A percentile compares a stretch with the other conserved stretches of the same genome.
These are phyloP conservation scores for Anarhynchus alexandrinus DNA, from an alignment of 2,113 vertebrate species.

Conservation along the genomic window DNA sequence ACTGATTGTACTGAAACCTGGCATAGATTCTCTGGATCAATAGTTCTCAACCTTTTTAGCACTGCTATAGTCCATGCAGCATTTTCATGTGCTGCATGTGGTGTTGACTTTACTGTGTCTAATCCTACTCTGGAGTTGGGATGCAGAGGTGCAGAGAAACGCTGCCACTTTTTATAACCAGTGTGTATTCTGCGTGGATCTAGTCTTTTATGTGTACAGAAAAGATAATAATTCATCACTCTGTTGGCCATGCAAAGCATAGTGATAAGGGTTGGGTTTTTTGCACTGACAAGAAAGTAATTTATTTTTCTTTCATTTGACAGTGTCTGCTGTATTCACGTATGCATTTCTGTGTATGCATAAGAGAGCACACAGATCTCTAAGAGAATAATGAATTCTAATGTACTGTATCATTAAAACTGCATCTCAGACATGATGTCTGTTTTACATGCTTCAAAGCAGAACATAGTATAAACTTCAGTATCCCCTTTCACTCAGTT, in stretches of 20 bases:
- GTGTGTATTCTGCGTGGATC: background rate
- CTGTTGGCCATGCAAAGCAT: background rate
- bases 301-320: slow-evolving; percentile 2
- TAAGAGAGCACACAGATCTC: background rate
- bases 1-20: background rate
- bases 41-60: background rate
- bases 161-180: background rate
- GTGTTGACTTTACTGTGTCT: background rate
- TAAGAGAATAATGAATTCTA: slow-evolving; percentile 32
- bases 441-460: background rate
- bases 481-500: background rate
- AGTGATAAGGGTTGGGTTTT: background rate
- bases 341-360: background rate
- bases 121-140: background rate
- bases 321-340: background rate
- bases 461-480: background rate
- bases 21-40: background rate
- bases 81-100: background rate
- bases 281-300: background rate
- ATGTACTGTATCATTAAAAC: slow-evolving; percentile 3
- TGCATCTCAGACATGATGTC: background rate
- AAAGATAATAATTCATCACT: background rate
- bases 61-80: background rate
- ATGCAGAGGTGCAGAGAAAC: background rate
- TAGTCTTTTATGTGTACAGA: background rate